A percentile compares a stretch with the other conserved stretches of the same genome.
Conservation (phyloP, 2,113 vertebrate species). For the Tetrax tetrax region DNA sequence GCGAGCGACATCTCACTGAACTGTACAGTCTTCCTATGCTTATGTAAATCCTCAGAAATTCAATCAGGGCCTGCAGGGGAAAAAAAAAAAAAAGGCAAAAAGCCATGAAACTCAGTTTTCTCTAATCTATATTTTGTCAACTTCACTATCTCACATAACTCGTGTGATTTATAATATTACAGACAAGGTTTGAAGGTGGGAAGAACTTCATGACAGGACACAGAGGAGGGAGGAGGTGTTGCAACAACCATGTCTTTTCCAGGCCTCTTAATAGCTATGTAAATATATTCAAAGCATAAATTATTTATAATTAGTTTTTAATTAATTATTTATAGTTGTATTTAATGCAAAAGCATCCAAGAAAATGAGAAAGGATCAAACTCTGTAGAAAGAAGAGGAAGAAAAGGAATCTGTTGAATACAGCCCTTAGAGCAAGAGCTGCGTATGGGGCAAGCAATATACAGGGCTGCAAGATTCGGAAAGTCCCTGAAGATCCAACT, state of each 20-base stretch:
- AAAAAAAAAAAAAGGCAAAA: not conserved
- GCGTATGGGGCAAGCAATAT: not conserved
- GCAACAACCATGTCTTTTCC: not conserved
- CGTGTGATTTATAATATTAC: not conserved
- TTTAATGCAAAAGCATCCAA: not conserved
- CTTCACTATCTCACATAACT: not conserved
- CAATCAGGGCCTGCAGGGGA: not conserved
- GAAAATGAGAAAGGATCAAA: not conserved
- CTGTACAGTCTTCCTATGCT: not conserved
- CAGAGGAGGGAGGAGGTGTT: rapidly evolving
- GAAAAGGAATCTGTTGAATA: not conserved
- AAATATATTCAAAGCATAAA: not conserved
- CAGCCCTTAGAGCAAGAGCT: not conserved
- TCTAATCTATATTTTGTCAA: not conserved
- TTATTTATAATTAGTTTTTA: not conserved
- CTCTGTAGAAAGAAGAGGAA: not conserved
- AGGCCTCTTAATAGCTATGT: not conserved
- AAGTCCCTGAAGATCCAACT: not conserved
- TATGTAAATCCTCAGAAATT: not conserved
- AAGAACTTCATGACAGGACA: not conserved
- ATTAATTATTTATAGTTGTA: not conserved
- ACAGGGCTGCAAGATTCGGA: not conserved
- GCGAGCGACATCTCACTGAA: not conserved
- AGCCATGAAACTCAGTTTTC: not conserved
- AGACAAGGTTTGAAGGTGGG: not conserved